Percentiles rank a stretch among this genome's conserved stretches.
These are phyloP conservation scores for Drosophila anomelani DNA, from an alignment of 2,888 invertebrate genomes.

Conservation along the genomic window DNA sequence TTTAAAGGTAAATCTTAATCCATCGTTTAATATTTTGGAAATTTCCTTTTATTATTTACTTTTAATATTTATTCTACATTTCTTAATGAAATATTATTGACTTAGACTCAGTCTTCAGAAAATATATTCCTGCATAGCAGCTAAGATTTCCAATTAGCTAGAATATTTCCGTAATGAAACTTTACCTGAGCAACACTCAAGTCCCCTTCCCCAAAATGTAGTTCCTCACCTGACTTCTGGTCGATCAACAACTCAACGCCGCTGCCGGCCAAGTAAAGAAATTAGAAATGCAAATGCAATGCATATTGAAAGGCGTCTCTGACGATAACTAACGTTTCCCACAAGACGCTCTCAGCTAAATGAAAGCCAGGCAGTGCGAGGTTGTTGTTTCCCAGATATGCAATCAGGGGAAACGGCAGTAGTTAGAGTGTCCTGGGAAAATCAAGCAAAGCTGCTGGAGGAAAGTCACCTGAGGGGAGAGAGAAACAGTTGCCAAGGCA, in stretches of 20 bases:
- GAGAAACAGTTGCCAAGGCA: constrained; percentile 28
- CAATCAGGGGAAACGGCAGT: constrained; percentile 59
- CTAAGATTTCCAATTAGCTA: neutral
- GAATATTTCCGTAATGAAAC: neutral
- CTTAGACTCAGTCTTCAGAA: neutral
- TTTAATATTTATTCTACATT: neutral
- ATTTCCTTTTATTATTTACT: neutral
- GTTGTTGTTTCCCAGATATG: constrained; percentile 33
- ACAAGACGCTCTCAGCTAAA: constrained; percentile 49
- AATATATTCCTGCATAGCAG: neutral
- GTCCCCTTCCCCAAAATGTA: neutral
- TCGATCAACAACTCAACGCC: constrained; percentile 24
- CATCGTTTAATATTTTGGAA: no score
- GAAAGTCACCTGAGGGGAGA: constrained; percentile 47
- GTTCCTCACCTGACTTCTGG: constrained; percentile 13
- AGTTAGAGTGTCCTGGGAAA: constrained; percentile 27
- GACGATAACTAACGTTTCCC: constrained; percentile 48
- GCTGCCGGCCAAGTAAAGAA: constrained; percentile 31
- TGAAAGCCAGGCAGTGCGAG: constrained; percentile 35
- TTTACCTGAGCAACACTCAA: neutral
- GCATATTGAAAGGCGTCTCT: constrained; percentile 45
- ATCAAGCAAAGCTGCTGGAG: constrained; percentile 17
- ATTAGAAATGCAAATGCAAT: constrained; percentile 50
- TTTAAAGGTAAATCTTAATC: neutral
- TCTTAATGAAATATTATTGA: neutral